Evolutionary conservation across 2,113 vertebrate species (phyloP), one percentile per base, ranked within the genome.

Genomic region (Osmerus eperlanus): DNA sequence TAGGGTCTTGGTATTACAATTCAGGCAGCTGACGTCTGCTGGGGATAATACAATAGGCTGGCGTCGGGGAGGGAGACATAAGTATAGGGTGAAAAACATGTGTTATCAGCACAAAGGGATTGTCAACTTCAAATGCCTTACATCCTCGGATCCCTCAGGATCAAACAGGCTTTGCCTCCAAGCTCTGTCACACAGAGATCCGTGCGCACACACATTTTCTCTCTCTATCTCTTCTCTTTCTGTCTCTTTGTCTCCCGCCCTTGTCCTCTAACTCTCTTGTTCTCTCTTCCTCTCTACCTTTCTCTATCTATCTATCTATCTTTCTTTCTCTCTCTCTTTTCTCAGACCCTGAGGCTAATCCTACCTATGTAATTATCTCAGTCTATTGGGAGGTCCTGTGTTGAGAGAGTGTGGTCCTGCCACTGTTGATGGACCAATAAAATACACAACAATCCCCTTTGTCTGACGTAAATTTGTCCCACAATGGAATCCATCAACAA

Each of bases 91-190:
- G 84, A 85, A 88, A 90, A 92, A 92, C 86, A 89, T 88, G 86
- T 89, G 91, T 90, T 91, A 87, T 90, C 84, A 81, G 86, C 87
- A 92, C 91, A 93, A 91, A 91, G 81, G 88, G 88, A 84, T 89
- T 93, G 87, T 90, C 88, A 78, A 88, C 87, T 87, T 91, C 90
- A 90, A 90, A 90, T 75, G 87, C 83, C 83, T 90, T 87, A 88
- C 87, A 89, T 84, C 85, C 80, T 79, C 82, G 81, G 87, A 89
- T 91, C 89, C 89, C 84, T 79, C 78, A 85, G 89, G 90, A 92
- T 92, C 91, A 91, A 91, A 90, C 85, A 78, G 84, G 90, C 90
- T 88, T 89, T 89, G 84, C 87, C 76, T 90, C 87, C 80, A 80
- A 81, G 81, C 82, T 71, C 80, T 81, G 77, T 59, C 25, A 18